Evolutionary conservation across 2,797 vertebrate genomes (phyloP).

Genomic region (Alectoris magna): DNA sequence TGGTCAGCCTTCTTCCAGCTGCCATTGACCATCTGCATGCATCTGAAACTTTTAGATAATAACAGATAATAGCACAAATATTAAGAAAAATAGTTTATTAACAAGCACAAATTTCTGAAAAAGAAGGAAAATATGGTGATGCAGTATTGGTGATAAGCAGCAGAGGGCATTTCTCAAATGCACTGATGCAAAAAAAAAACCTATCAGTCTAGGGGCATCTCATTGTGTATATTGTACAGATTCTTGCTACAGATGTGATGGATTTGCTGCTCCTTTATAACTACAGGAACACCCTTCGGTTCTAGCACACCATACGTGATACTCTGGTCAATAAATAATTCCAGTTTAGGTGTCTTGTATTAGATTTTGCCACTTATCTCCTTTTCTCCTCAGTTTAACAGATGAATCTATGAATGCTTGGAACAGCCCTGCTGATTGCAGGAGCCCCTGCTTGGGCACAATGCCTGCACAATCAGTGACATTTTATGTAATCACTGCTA

Average conservation of each 20-base stretch:
- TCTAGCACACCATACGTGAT: not conserved
- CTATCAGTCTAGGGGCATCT: not conserved
- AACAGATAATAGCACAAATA: not conserved
- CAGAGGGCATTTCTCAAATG: slow-evolving; percentile 14
- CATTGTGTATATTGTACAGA: not conserved
- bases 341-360: not conserved
- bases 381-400: not conserved
- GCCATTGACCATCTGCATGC: not conserved
- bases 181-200: not conserved
- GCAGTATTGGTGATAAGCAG: not conserved
- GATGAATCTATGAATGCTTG: not conserved
- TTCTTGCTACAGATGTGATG: not conserved
- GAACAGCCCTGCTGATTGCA: not conserved
- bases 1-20: not conserved
- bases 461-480: not conserved
- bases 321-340: not conserved
- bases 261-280: not conserved
- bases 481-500: not conserved
- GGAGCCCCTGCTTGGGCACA: not conserved
- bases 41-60: not conserved
- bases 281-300: not conserved
- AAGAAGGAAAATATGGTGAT: not conserved
- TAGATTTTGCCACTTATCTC: not conserved
- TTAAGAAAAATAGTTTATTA: not conserved
- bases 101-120: not conserved